Evolutionary conservation across 2,797 vertebrate species (phyloP).

Genomic region (Todus mexicanus): DNA sequence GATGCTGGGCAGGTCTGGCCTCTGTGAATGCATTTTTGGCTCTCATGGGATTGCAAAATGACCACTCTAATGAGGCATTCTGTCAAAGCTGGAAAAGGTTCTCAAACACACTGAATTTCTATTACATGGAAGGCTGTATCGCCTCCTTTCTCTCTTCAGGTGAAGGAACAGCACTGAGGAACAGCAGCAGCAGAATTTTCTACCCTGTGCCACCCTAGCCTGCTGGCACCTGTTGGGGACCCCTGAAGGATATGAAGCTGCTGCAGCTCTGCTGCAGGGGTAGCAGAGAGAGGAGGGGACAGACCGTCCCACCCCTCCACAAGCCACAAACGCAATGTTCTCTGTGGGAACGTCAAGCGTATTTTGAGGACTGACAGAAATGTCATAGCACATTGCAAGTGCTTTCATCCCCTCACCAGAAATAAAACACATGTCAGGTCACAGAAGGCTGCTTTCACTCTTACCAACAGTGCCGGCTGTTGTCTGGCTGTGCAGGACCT

Average conservation of each 20-base stretch:
- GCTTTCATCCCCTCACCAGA: constrained; percentile 35
- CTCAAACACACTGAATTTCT: background rate
- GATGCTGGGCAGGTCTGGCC: background rate
- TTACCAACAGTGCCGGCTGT: background rate
- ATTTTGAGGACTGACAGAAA: constrained; percentile 11
- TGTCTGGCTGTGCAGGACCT: constrained; percentile 20
- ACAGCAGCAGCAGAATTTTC: background rate
- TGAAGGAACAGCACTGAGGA: background rate
- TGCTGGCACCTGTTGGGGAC: rapidly evolving
- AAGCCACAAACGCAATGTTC: background rate
- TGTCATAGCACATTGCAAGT: background rate
- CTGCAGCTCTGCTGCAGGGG: background rate
- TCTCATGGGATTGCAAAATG: background rate
- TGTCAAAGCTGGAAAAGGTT: background rate
- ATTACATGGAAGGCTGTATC: background rate
- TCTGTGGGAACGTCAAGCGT: background rate
- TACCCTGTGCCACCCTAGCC: background rate
- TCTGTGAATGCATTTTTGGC: background rate
- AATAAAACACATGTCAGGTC: constrained; percentile 20
- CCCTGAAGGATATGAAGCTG: background rate
- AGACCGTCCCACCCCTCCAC: background rate
- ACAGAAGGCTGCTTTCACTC: constrained; percentile 14
- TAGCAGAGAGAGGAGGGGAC: background rate
- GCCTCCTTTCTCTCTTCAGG: background rate
- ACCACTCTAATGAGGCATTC: background rate